Base-by-base conservation (phyloP, 1,140 invertebrate species). In the Homalodisca vitripennis region DNA sequence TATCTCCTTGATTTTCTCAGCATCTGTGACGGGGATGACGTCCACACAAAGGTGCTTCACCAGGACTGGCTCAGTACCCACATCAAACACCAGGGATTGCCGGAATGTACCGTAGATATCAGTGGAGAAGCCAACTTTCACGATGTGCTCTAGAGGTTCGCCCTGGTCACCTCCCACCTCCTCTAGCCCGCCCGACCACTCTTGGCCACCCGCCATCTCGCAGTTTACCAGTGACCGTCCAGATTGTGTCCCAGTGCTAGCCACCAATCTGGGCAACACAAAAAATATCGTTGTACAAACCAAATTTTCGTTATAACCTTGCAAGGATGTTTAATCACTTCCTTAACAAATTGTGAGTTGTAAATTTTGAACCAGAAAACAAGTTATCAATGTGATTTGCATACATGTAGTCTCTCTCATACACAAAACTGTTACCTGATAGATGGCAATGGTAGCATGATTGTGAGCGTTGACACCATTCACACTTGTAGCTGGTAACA, bases 81-180 rank as follows among this genome's bases (percentile, higher is more conserved):
- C 90, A 78, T 92, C 91, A 79, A 94, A 92, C 0, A 92, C 85
- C 3, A 94, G 79, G 0, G 89, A 86, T 78, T 95, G 92, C 0
- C 89, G 83, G 75, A 93, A 94, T 1, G 91, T 93, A 27, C 92
- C 92, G 77, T 90, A 93, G 67, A 90, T 88, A 65, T 87, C 84
- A 0, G 91, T 89, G 41, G 82, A 82, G 77, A 94, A 94, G 30
- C 80, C 80, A 30, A 95, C 83, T 72, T 85, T 87, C 0, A 93
- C 81, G 69, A 83, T 82, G 75, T 91, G 87, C 66, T 84, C 75
- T 74, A 79, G 66, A 46, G 76, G 75, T 29, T 74, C 74, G n/a
- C 79, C 77, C 14, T 74, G 73, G 71, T 81, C 81, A 24, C 75
- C 75, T 79, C 80, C 22, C 10, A 34, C 22, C 26, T 63, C 29